phyloP scores from a whole-genome alignment of 2,113 vertebrate species.

The Callaeas wilsoni region DNA sequence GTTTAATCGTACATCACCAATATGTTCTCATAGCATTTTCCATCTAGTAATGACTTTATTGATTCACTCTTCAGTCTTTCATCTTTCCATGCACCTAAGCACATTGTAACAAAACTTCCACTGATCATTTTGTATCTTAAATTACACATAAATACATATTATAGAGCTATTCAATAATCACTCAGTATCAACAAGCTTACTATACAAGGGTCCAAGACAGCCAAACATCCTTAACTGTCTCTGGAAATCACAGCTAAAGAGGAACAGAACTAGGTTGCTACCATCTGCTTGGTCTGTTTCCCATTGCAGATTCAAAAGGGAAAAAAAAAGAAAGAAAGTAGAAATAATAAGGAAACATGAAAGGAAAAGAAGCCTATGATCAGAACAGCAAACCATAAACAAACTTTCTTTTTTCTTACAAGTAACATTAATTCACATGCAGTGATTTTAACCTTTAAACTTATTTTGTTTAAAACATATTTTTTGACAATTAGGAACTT shows the following conservation, averaged over 20 bases:
- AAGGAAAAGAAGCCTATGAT: background rate
- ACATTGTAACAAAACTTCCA: background rate
- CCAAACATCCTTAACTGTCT: background rate
- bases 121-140: slow-evolving; percentile 5
- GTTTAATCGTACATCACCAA: background rate
- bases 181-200: background rate
- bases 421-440: background rate
- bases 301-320: background rate
- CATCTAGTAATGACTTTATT: slow-evolving; percentile 49
- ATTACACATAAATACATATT: slow-evolving; percentile 11
- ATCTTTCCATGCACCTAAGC: background rate
- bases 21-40: slow-evolving; percentile 38
- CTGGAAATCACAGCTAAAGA: background rate
- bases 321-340: background rate
- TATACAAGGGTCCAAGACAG: background rate
- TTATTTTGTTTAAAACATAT: background rate
- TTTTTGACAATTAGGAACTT: background rate
- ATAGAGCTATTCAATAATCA: background rate
- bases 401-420: background rate
- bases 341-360: background rate
- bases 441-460: background rate
- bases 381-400: background rate
- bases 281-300: background rate
- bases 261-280: background rate
- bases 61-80: slow-evolving; percentile 22